Base-by-base conservation (phyloP, 2,888 invertebrate genomes). In the Argynnis bischoffii region DNA sequence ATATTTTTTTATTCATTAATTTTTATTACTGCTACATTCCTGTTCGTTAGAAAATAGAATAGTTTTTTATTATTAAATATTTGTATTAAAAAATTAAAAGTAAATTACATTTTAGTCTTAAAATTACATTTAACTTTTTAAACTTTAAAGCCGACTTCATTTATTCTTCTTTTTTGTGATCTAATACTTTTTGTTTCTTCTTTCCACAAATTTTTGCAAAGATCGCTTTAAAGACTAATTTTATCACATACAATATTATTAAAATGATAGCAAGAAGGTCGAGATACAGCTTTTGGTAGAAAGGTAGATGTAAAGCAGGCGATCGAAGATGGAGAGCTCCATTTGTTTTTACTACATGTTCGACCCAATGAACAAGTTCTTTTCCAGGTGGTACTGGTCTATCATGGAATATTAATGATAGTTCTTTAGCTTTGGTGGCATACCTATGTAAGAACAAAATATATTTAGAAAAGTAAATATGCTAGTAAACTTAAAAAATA, bases 301-400 rank as follows among this genome's bases (percentile, higher is more conserved):
- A 61, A 14, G 51, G 21, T 35, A 61, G 18, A 61, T 61, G 8
- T 15, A 61, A 15, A 2, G 57, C 66, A 16, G 54, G 74, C 0
- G 76, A 77, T 31, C 76, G 72, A n/a, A 78, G 74, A 64, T 78
- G 76, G 6, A 69, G 69, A 3, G 79, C 81, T 8, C 79, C 79
- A 0, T 66, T 48, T 0, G 79, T 78, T 13, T 53, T 63, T 11
- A 75, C 61, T 41, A 79, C 79, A 63, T 78, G 74, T 53, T 78
- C 76, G 31, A 77, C 76, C 78, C 81, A 79, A 63, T 77, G 76
- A 35, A 94, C 85, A 18, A 95, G 93, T 5, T 80, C 78, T 2
- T 35, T 61, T 1, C 72, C 74, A 13, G 80, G 78, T 1, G 74
- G 4, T n/a, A 69, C 64, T 0, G 74, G 72, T 6, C 79, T 73